These are phyloP conservation scores for Archips crataeganus DNA, from an alignment of 2,888 invertebrate genomes.

Conservation along the genomic window DNA sequence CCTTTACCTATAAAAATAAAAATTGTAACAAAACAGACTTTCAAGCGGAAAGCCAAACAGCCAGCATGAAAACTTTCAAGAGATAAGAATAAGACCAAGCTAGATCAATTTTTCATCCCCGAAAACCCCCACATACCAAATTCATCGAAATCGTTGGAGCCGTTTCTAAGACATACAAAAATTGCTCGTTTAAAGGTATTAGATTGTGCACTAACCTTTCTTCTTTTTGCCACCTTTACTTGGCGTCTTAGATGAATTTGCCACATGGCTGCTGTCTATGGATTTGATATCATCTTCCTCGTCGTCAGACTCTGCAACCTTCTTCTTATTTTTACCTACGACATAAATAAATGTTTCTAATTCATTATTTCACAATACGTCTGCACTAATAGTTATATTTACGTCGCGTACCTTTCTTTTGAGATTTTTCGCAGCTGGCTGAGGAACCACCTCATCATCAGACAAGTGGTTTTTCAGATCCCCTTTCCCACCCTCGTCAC, in stretches of 20 bases:
- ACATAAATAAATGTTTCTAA: constrained; percentile 30
- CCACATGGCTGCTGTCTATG: constrained; percentile 62
- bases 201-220: constrained; percentile 66
- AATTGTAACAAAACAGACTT: neutral
- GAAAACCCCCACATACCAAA: too few species aligned
- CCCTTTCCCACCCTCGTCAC: constrained; percentile 69
- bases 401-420: constrained; percentile 79
- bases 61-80: constrained; percentile 21
- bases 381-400: neutral
- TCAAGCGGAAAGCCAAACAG: neutral
- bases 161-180: too few species aligned
- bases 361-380: constrained; percentile 9
- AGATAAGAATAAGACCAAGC: too few species aligned
- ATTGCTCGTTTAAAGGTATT: too few species aligned
- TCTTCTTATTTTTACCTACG: constrained; percentile 78
- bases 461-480: constrained; percentile 62
- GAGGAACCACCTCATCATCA: constrained; percentile 75
- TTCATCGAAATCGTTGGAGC: too few species aligned
- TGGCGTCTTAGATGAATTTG: constrained; percentile 61
- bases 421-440: constrained; percentile 78
- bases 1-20: constrained; percentile 72
- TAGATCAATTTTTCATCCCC: too few species aligned
- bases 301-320: constrained; percentile 73
- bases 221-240: constrained; percentile 75
- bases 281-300: constrained; percentile 76